Percentiles rank a stretch among this genome's conserved stretches.
phyloP scores from a whole-genome alignment of 2,113 vertebrate genomes.

The Myotis brandtii region DNA sequence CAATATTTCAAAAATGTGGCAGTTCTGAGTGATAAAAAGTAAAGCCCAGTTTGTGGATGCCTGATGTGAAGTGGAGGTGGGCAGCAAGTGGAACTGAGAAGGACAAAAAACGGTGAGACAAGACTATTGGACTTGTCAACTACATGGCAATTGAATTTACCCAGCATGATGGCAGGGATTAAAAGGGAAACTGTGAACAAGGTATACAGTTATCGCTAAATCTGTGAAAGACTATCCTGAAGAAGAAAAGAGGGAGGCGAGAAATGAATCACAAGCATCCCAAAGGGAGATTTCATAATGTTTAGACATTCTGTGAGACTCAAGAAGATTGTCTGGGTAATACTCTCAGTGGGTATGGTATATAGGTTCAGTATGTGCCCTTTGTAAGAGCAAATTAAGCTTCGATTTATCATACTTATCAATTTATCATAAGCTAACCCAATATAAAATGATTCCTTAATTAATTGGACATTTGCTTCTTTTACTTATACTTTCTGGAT shows the following conservation, averaged over 20 bases:
- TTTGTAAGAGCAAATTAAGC: neutral
- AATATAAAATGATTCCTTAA: neutral
- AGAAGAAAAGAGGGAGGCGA: neutral
- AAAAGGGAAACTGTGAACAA: neutral
- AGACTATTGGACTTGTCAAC: neutral
- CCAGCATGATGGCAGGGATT: neutral
- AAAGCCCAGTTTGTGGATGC: neutral
- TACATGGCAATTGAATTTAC: neutral
- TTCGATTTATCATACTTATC: neutral
- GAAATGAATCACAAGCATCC: neutral
- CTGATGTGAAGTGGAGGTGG: neutral
- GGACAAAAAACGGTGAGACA: neutral
- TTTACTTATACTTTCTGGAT: neutral
- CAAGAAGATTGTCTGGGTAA: neutral
- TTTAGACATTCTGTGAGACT: neutral
- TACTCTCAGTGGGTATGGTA: neutral
- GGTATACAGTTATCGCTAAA: neutral
- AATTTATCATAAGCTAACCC: neutral
- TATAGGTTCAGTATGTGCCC: neutral
- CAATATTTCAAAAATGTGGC: neutral
- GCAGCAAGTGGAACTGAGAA: neutral
- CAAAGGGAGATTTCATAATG: neutral
- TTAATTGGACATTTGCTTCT: neutral
- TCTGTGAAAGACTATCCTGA: neutral
- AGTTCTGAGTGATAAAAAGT: neutral